Conservation (phyloP, 2,888 invertebrate genomes). For the Patella depressa region DNA sequence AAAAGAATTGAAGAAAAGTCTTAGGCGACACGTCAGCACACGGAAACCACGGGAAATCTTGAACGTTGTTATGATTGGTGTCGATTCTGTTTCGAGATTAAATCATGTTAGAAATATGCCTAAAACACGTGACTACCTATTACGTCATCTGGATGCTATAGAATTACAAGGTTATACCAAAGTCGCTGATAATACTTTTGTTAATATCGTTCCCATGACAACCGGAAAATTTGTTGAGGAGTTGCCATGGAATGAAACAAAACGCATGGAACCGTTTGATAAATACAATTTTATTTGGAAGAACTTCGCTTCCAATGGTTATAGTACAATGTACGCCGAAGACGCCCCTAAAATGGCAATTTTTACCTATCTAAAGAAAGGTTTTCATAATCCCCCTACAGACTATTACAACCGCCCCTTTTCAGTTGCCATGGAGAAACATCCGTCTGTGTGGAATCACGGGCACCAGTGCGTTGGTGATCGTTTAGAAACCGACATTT, state of each 20-base stretch:
- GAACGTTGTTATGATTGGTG: conserved; percentile 85
- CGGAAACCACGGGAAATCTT: conserved; percentile 64
- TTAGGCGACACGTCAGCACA: conserved; percentile 31
- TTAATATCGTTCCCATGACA: conserved; percentile 88
- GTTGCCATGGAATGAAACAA: conserved; percentile 43
- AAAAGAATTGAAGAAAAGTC: conserved; percentile 27
- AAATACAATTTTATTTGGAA: conserved; percentile 86
- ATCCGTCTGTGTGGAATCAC: conserved; percentile 55
- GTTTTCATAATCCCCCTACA: conserved; percentile 85
- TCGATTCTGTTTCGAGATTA: conserved; percentile 88
- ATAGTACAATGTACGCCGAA: conserved; percentile 85
- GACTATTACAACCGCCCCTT: conserved; percentile 88
- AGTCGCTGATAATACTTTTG: conserved; percentile 94
- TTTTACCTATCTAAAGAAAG: conserved; percentile 83
- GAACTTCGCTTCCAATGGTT: conserved; percentile 81
- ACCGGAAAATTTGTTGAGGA: conserved; percentile 59
- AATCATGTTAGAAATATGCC: conserved; percentile 90
- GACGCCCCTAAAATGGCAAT: conserved; percentile 84
- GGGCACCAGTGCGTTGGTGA: conserved; percentile 78
- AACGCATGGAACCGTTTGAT: conserved; percentile 43
- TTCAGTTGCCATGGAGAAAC: conserved; percentile 75
- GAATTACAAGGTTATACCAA: conserved; percentile 92
- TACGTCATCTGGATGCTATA: conserved; percentile 78
- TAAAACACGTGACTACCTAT: conserved; percentile 76
- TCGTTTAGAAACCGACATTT: conserved; percentile 79